A percentile compares a stretch with the other conserved stretches of the same genome.
These are phyloP conservation scores for Venustaconcha ellipsiformis DNA, from an alignment of 1,140 invertebrate genomes.

Conservation along the genomic window DNA sequence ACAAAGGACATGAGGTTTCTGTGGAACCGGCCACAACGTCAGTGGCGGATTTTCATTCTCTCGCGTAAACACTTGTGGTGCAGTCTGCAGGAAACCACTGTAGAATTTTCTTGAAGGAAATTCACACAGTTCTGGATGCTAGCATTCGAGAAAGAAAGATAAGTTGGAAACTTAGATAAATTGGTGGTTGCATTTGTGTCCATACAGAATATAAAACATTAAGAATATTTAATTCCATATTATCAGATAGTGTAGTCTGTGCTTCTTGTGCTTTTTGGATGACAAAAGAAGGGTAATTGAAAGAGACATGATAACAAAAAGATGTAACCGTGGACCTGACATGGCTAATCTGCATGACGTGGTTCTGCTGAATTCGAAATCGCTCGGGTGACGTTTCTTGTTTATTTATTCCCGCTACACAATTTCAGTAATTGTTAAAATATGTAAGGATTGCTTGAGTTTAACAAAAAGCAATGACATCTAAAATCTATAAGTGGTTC, in stretches of 20 bases:
- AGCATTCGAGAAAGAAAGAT: slow-evolving; percentile 10
- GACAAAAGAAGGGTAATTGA: no score
- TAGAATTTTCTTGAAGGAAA: slow-evolving; percentile 61
- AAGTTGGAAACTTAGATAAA: background rate
- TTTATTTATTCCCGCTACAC: no score
- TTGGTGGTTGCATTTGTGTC: no score
- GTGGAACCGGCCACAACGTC: slow-evolving; percentile 29
- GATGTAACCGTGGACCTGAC: no score
- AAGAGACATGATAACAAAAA: no score
- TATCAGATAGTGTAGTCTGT: no score
- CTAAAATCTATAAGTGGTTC: background rate
- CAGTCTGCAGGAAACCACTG: slow-evolving; percentile 38
- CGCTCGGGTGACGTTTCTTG: no score
- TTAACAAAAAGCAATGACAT: background rate
- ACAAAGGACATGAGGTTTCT: slow-evolving; percentile 35
- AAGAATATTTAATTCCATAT: no score
- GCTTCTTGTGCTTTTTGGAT: no score
- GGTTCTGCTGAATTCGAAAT: no score
- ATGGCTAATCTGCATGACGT: no score
- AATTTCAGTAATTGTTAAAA: background rate
- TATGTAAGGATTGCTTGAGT: background rate
- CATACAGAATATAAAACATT: no score
- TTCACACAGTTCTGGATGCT: slow-evolving; percentile 54
- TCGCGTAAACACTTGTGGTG: background rate
- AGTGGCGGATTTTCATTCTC: slow-evolving; percentile 3